phyloP scores from a whole-genome alignment of 2,797 vertebrate genomes.

The Aphelocoma californica region DNA sequence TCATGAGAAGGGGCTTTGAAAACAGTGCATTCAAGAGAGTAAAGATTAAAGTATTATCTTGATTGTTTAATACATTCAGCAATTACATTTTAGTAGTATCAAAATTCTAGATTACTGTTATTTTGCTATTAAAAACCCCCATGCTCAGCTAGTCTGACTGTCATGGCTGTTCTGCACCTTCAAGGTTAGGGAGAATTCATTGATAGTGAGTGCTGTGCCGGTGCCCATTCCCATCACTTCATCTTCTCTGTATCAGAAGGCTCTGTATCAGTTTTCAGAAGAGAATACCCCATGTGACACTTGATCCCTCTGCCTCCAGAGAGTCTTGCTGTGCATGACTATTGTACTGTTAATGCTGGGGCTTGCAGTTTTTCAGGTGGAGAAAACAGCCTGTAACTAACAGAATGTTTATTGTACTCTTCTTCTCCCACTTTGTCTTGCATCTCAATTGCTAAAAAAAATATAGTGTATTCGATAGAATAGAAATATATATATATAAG shows the following conservation, averaged over 20 bases:
- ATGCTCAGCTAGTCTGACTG: neutral
- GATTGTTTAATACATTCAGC: neutral
- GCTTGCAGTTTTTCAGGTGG: neutral
- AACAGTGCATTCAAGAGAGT: neutral
- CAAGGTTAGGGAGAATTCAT: neutral
- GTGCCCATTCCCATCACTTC: neutral
- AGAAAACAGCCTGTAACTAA: neutral
- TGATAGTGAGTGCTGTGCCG: neutral
- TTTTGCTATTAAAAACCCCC: fast-evolving
- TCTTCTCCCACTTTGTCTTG: neutral
- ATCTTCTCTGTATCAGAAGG: neutral
- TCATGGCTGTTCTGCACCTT: neutral
- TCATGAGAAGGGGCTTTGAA: slow-evolving; percentile 34
- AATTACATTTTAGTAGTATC: neutral
- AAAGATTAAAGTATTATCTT: slow-evolving; percentile 27
- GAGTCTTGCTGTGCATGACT: neutral
- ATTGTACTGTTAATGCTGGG: neutral
- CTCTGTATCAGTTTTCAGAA: neutral
- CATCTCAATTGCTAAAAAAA: neutral
- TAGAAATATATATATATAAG: neutral
- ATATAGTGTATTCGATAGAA: neutral
- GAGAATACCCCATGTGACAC: neutral
- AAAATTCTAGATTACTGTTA: neutral
- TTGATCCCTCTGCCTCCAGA: neutral
- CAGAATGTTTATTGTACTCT: neutral